Percentiles rank a stretch among this genome's conserved stretches.
Conservation (phyloP, 2,888 invertebrate genomes). For the Ophioninae sp. region DNA sequence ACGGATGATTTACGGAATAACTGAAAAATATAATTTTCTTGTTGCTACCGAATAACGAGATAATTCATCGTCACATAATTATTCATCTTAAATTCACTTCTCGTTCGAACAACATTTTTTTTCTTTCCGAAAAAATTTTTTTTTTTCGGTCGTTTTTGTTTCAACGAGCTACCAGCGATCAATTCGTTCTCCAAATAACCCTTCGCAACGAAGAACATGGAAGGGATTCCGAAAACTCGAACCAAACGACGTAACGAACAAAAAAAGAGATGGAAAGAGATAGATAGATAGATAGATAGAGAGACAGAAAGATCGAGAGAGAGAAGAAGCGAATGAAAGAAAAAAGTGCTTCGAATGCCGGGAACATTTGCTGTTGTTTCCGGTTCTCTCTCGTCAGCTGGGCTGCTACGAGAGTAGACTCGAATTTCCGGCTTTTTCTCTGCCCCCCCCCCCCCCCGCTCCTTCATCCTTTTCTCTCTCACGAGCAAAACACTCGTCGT, state of each 20-base stretch:
- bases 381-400: slow-evolving; percentile 26
- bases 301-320: neutral
- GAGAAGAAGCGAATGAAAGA: slow-evolving; percentile 31
- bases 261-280: neutral
- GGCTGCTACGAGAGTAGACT: slow-evolving; percentile 19
- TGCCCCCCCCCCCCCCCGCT: neutral
- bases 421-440: slow-evolving; percentile 49
- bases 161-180: neutral
- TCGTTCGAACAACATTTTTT: no score
- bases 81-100: neutral
- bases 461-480: neutral
- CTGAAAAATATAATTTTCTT: no score
- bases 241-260: neutral
- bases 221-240: neutral
- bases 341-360: slow-evolving; percentile 30
- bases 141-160: no score
- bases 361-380: slow-evolving; percentile 54
- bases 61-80: no score
- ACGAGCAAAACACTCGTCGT: neutral
- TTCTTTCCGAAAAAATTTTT: neutral
- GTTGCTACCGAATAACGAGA: no score
- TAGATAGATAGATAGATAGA: neutral
- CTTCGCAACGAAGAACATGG: neutral
- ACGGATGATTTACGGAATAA: no score
- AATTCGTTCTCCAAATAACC: neutral